Evolutionary conservation across 2,888 invertebrate species (phyloP).

Genomic region (Erynnis tages): DNA sequence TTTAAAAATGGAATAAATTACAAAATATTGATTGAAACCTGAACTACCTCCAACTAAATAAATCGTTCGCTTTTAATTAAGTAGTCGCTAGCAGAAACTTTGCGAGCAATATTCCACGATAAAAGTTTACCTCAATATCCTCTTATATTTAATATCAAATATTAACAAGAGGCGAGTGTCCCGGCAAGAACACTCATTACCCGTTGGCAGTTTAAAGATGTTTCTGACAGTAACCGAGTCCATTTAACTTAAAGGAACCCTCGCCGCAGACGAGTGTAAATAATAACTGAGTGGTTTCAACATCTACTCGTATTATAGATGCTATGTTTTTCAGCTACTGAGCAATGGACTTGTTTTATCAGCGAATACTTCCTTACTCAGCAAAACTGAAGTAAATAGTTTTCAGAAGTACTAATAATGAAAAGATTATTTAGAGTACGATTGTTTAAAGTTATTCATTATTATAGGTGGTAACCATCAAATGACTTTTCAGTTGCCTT

Average conservation of each 20-base stretch:
- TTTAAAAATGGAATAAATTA: too few species aligned
- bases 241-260: conserved; percentile 50
- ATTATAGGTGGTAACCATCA: too few species aligned
- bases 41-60: too few species aligned
- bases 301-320: conserved; percentile 23
- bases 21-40: too few species aligned
- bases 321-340: conserved; percentile 17
- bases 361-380: too few species aligned
- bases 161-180: conserved; percentile 34
- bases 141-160: conserved; percentile 35
- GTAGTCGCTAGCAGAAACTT: conserved; percentile 5
- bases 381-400: too few species aligned
- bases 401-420: too few species aligned
- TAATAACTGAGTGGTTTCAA: conserved; percentile 51
- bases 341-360: conserved; percentile 7
- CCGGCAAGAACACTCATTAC: conserved; percentile 39
- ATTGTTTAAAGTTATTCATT: too few species aligned
- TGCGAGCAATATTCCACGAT: conserved; percentile 19
- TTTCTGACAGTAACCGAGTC: conserved; percentile 48
- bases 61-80: conserved; percentile 1
- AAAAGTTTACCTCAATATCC: conserved; percentile 28
- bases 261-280: conserved; percentile 47
- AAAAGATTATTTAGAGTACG: too few species aligned
- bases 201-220: conserved; percentile 46
- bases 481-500: too few species aligned